phyloP scores from a whole-genome alignment of 2,113 vertebrate species.

The Tricholaema leucomelas region DNA sequence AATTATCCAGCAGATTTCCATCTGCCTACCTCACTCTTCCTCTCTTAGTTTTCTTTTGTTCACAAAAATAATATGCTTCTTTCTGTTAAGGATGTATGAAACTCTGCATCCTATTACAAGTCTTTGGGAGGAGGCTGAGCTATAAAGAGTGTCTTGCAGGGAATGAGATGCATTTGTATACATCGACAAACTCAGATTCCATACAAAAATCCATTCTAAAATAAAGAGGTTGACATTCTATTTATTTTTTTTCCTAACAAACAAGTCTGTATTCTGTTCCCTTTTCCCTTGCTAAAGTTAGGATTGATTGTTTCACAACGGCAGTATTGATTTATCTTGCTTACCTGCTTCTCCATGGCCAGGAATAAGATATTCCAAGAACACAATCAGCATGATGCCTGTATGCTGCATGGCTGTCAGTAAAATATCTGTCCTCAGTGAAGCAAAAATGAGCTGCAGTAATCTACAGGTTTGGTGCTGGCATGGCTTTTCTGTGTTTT shows the following conservation, averaged over 20 bases:
- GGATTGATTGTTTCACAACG: background rate
- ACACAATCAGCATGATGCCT: constrained; percentile 67
- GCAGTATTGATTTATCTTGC: constrained; percentile 37
- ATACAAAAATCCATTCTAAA: background rate
- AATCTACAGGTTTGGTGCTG: constrained; percentile 47
- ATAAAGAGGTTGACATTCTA: background rate
- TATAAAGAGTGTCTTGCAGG: background rate
- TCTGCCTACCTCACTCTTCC: background rate
- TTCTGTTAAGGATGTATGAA: background rate
- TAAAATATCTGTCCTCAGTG: constrained; percentile 40
- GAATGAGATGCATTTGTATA: background rate
- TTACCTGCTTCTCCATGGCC: constrained; percentile 68
- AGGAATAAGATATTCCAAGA: constrained; percentile 68
- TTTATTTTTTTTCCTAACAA: background rate
- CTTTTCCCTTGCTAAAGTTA: background rate
- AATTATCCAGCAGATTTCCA: background rate
- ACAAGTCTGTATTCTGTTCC: background rate
- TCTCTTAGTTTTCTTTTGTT: background rate
- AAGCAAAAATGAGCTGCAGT: constrained; percentile 20
- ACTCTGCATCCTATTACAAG: background rate
- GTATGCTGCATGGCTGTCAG: constrained; percentile 65
- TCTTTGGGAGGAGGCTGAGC: background rate
- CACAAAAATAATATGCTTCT: background rate
- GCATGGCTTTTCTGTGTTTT: constrained; percentile 35
- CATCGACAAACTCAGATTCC: background rate